Base-by-base conservation (phyloP, 1,140 invertebrate genomes). In the Ptiloglossa arizonensis region DNA sequence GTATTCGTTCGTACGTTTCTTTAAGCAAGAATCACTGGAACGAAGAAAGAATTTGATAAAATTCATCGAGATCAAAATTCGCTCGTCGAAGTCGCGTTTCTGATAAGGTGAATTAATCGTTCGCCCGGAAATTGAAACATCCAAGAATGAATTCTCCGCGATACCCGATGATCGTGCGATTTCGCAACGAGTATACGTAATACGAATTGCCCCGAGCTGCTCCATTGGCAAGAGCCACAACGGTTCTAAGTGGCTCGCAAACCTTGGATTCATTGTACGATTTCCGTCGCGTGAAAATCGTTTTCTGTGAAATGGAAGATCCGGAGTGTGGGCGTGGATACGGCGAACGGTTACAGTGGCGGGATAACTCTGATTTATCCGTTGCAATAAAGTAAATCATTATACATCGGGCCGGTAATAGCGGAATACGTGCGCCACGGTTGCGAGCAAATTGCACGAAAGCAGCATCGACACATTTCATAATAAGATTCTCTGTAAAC, bases 321-420 rank as follows among this genome's bases (percentile, higher is more conserved):
- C 35, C 35, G 35, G 35, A 35, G 9, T 8, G 35, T 2, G 41
- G 41, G 41, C 2, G 11, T 0, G 11, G 8, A 11, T 2, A 11
- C 8, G 41, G 8, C 8, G 41, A 41, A 13, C 41, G 41, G 11
- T 13, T 13, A n/a, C n/a, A 13, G 4, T 35, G 0, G 41, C 8
- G 41, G 27, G 48, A 35, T 69, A 70, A 77, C 59, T 77, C 67
- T 67, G 74, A 67, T 75, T 75, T 75, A 80, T 57, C 50, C 32
- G 38, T 22, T 5, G 32, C 9, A 35, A 24, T 56, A 11, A 44
- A 64, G 24, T 17, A 46, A 57, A 74, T 74, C 44, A 22, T 67
- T 70, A 74, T 24, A 78, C 41, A 50, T 60, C n/a, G 44, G 2
- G 5, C 29, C 41, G 6, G 70, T 66, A 29, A 79, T 74, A 44